Evolutionary conservation across 1,140 invertebrate species (phyloP).

Genomic region (Gerris buenoi): DNA sequence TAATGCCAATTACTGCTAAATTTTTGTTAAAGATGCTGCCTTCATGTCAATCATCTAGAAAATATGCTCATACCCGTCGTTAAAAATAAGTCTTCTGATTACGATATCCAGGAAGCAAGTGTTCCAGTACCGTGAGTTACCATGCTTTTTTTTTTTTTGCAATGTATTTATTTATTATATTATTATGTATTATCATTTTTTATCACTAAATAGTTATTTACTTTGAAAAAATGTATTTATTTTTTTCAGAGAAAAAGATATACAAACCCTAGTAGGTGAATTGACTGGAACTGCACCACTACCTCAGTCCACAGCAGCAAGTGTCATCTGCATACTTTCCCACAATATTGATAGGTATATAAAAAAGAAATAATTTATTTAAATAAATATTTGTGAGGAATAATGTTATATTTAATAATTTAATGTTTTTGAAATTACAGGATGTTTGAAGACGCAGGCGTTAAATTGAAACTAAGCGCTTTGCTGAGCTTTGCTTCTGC

Average conservation of each 20-base stretch:
- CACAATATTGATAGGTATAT: slow-evolving; percentile 60
- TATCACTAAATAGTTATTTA: too few relatives aligned
- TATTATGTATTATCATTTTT: not conserved
- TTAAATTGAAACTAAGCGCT: slow-evolving; percentile 68
- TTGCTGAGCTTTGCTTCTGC: slow-evolving; percentile 65
- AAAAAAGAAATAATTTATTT: too few relatives aligned
- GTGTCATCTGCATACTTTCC: slow-evolving; percentile 70
- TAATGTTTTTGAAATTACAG: slow-evolving; percentile 23
- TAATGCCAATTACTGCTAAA: too few relatives aligned
- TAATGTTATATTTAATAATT: not conserved
- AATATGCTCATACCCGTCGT: slow-evolving; percentile 56
- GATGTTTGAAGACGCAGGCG: slow-evolving; percentile 68
- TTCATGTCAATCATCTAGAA: slow-evolving; percentile 80
- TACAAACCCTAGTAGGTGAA: slow-evolving; percentile 9
- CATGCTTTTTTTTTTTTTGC: not conserved
- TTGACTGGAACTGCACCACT: slow-evolving; percentile 28
- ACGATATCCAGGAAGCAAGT: not conserved
- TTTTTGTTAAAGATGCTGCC: too few relatives aligned
- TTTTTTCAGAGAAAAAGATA: slow-evolving; percentile 11
- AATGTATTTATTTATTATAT: not conserved
- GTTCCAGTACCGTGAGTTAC: not conserved
- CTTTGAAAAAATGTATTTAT: too few relatives aligned
- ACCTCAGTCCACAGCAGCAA: slow-evolving; percentile 61
- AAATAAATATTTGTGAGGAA: not conserved
- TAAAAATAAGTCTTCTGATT: not conserved